Evolutionary conservation across 2,888 invertebrate genomes (phyloP).

Genomic region (Agrilus mali): DNA sequence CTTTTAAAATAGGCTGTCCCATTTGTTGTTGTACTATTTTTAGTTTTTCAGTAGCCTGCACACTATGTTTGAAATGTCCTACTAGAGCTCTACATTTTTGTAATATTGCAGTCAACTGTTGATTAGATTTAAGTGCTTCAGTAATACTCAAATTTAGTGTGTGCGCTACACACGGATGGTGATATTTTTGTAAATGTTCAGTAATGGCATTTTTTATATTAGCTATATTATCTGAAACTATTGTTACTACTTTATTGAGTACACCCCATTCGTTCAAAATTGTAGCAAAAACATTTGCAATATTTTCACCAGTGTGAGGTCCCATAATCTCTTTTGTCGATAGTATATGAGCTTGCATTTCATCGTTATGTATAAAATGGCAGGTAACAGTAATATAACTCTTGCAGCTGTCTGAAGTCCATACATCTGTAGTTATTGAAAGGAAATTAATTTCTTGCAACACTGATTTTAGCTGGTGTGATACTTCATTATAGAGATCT

Average conservation of each 20-base stretch:
- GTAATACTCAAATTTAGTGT: constrained; percentile 14
- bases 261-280: constrained; percentile 18
- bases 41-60: constrained; percentile 14
- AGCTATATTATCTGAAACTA: constrained; percentile 18
- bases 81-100: constrained; percentile 15
- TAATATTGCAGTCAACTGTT: constrained; percentile 6
- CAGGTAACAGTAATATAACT: constrained; percentile 16
- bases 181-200: constrained; percentile 14
- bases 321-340: constrained; percentile 13
- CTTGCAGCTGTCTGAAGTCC: constrained; percentile 17
- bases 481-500: constrained; percentile 7
- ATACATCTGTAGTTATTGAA: constrained; percentile 18
- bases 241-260: constrained; percentile 15
- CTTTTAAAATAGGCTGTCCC: constrained; percentile 12
- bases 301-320: not conserved
- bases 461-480: constrained; percentile 10
- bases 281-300: constrained; percentile 2
- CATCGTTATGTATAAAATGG: constrained; percentile 16
- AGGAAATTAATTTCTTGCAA: constrained; percentile 10
- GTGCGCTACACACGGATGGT: constrained; percentile 19
- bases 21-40: constrained; percentile 14
- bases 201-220: constrained; percentile 18
- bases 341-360: constrained; percentile 10
- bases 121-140: not conserved
- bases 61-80: constrained; percentile 17